Evolutionary conservation across 2,888 invertebrate genomes (phyloP).

Genomic region (Atrina japonica): DNA sequence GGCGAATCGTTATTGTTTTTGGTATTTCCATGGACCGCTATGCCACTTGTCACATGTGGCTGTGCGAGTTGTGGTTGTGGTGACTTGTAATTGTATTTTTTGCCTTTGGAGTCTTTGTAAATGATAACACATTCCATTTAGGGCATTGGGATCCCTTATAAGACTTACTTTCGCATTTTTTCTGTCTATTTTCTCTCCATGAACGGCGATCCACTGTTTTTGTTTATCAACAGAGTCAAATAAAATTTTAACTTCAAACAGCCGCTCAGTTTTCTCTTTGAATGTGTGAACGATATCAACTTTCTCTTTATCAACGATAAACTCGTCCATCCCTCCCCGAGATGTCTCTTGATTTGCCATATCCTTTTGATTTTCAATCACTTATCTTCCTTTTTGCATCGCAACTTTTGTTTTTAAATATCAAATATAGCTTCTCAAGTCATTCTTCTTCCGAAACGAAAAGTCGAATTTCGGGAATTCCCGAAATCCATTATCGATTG

Average conservation of each 20-base stretch:
- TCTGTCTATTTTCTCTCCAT: constrained; percentile 60
- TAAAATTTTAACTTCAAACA: constrained; percentile 52
- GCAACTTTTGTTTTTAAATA: no score
- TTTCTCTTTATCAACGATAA: constrained; percentile 52
- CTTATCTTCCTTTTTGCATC: no score
- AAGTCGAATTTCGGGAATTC: neutral
- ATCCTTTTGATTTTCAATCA: neutral
- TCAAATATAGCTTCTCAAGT: neutral
- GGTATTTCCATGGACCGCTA: no score
- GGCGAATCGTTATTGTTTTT: no score
- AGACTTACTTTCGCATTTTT: constrained; percentile 61
- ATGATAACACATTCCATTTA: no score
- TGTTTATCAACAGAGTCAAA: constrained; percentile 49
- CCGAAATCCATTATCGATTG: neutral
- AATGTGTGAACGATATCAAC: constrained; percentile 41
- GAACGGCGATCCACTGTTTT: constrained; percentile 57
- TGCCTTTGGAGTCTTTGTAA: no score
- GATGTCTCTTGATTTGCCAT: neutral
- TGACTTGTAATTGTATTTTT: no score
- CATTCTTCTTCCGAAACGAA: neutral
- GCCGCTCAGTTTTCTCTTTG: constrained; percentile 55
- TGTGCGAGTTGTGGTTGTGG: no score
- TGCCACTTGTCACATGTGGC: no score
- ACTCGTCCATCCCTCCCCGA: constrained; percentile 45
- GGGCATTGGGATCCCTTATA: no score